These are phyloP conservation scores for Eulimnadia texana DNA, from an alignment of 1,140 invertebrate genomes.

Conservation along the genomic window DNA sequence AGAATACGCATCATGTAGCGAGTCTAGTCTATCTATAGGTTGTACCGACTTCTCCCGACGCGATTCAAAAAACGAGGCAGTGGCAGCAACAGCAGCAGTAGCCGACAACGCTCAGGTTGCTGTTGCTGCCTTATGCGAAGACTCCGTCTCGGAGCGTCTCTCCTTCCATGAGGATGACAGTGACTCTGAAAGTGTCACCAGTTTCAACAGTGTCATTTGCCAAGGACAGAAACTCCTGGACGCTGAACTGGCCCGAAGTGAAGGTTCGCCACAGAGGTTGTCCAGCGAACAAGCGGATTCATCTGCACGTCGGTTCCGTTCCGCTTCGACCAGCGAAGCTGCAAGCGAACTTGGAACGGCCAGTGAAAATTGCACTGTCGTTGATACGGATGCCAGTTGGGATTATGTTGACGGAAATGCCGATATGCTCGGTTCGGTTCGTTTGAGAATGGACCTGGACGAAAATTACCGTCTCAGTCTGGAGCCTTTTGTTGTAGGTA, in stretches of 20 bases:
- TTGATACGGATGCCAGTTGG: conserved; percentile 17
- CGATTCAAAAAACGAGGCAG: background rate
- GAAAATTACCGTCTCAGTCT: conserved; percentile 2
- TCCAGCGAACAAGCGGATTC: conserved; percentile 10
- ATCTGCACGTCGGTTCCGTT: conserved; percentile 18
- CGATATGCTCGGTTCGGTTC: background rate
- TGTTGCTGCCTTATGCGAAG: conserved; percentile 13
- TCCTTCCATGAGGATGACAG: background rate
- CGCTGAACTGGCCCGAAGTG: background rate
- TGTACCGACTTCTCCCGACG: conserved; percentile 4
- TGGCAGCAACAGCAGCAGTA: conserved; percentile 8
- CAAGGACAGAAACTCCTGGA: conserved; percentile 17
- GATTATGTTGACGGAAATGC: conserved; percentile 13
- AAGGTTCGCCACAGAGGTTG: too few relatives aligned
- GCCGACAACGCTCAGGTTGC: conserved; percentile 5
- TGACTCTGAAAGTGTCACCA: conserved; percentile 20
- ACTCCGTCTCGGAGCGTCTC: conserved; percentile 11
- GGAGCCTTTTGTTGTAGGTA: conserved; percentile 11
- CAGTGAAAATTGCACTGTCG: conserved; percentile 12
- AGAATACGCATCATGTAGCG: conserved; percentile 5
- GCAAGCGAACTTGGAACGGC: conserved; percentile 14
- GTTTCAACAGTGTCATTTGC: conserved; percentile 23
- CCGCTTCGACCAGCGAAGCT: conserved; percentile 14
- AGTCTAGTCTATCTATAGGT: background rate
- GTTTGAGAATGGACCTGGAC: background rate